Conservation (phyloP, 2,888 invertebrate species). For the Podotricha telesiphe region DNA sequence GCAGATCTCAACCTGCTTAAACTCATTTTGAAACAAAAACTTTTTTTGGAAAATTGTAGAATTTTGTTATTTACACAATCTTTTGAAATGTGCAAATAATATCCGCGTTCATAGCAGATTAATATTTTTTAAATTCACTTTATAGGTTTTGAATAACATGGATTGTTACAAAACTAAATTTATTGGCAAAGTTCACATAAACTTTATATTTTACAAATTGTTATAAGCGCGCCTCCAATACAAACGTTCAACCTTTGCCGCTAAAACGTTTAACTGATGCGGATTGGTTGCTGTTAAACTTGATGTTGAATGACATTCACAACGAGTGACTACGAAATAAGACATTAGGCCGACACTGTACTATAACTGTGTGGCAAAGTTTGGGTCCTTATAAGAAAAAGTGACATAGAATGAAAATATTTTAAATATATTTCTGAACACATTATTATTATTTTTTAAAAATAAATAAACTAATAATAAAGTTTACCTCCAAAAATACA, state of each 20-base stretch:
- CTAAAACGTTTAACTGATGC: conserved; percentile 61
- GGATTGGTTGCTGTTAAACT: conserved; percentile 33
- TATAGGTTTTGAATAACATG: not conserved
- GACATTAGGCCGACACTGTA: too few relatives aligned
- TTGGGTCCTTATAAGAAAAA: too few relatives aligned
- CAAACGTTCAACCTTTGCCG: conserved; percentile 62
- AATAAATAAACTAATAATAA: not conserved
- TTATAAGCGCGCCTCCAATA: conserved; percentile 47
- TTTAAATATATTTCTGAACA: too few relatives aligned
- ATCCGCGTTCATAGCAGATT: not conserved
- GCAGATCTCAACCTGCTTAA: conserved; percentile 69
- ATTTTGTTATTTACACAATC: not conserved
- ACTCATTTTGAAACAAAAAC: conserved; percentile 66
- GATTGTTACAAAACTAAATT: conserved; percentile 30
- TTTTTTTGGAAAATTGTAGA: not conserved
- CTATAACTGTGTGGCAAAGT: too few relatives aligned
- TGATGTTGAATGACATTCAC: conserved; percentile 22
- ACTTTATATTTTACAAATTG: conserved; percentile 56
- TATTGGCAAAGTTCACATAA: conserved; percentile 52
- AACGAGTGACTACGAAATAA: too few relatives aligned
- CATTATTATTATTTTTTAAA: too few relatives aligned
- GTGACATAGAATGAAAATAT: too few relatives aligned
- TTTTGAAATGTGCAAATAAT: not conserved
- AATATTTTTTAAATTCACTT: conserved; percentile 11
- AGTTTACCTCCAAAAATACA: not conserved